Percentiles rank a stretch among this genome's conserved stretches.
Evolutionary conservation across 2,888 invertebrate species (phyloP).

Genomic region (Linyphia triangularis): DNA sequence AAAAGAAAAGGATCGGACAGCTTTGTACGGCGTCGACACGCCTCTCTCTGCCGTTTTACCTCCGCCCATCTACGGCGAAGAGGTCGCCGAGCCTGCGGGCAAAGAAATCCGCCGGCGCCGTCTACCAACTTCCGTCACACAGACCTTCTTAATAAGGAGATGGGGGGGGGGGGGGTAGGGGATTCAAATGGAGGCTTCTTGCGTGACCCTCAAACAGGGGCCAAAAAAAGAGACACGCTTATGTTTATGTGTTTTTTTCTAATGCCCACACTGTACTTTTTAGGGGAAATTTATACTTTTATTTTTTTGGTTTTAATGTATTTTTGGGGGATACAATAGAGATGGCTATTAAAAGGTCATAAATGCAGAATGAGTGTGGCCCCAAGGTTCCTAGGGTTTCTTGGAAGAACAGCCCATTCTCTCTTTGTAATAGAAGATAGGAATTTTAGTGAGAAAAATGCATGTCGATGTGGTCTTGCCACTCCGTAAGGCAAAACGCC

Average conservation of each 20-base stretch:
- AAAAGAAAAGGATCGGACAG: slow-evolving; percentile 18
- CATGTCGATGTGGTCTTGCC: too few species aligned
- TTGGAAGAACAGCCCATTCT: too few species aligned
- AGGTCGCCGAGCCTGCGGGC: slow-evolving; percentile 56
- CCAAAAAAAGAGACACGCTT: slow-evolving; percentile 45
- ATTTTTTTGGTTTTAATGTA: neutral
- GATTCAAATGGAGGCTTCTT: slow-evolving; percentile 24
- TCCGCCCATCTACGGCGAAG: slow-evolving; percentile 52
- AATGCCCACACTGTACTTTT: slow-evolving; percentile 8
- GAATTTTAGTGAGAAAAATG: too few species aligned
- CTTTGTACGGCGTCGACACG: slow-evolving; percentile 29
- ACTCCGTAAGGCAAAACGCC: too few species aligned
- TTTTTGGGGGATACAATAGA: slow-evolving; percentile 17
- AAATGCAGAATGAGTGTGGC: slow-evolving; percentile 18
- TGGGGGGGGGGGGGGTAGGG: neutral
- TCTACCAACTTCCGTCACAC: slow-evolving; percentile 44
- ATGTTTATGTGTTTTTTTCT: slow-evolving; percentile 48
- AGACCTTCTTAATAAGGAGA: slow-evolving; percentile 24
- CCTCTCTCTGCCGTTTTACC: slow-evolving; percentile 33
- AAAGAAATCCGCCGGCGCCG: slow-evolving; percentile 53
- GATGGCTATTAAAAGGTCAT: slow-evolving; percentile 44
- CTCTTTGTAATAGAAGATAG: too few species aligned
- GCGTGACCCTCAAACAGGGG: slow-evolving; percentile 48
- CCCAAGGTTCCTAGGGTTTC: too few species aligned
- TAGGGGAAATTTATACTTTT: neutral